Evolutionary conservation across 2,888 invertebrate genomes (phyloP).

Genomic region (Spodoptera picta): DNA sequence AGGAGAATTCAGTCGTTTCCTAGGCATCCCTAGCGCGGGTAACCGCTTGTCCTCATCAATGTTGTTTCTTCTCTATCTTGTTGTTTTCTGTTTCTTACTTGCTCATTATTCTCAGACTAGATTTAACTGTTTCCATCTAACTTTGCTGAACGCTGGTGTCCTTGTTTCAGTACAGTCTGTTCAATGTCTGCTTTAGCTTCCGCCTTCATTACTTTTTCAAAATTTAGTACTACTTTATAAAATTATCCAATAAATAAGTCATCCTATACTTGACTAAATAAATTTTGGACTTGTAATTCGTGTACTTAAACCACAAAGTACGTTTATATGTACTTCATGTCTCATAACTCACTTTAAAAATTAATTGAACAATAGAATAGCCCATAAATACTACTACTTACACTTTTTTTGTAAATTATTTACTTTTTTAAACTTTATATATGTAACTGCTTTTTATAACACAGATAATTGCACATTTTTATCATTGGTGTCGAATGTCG

Average conservation of each 20-base stretch:
- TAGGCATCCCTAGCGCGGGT: constrained; percentile 90
- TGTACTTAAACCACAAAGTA: too few species aligned
- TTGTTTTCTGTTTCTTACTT: constrained; percentile 58
- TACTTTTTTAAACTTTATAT: constrained; percentile 18
- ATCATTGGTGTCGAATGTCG: constrained; percentile 37
- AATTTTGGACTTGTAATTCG: too few species aligned
- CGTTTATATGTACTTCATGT: constrained; percentile 14
- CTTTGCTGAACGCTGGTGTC: constrained; percentile 40
- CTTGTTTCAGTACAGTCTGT: constrained; percentile 37
- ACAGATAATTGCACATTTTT: constrained; percentile 34
- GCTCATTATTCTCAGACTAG: constrained; percentile 49
- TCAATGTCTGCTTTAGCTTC: constrained; percentile 40
- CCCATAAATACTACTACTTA: constrained; percentile 2
- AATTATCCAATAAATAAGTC: too few species aligned
- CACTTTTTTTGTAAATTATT: constrained; percentile 13
- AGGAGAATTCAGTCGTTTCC: constrained; percentile 90
- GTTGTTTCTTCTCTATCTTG: constrained; percentile 67
- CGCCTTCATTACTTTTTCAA: constrained; percentile 15
- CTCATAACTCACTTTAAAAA: constrained; percentile 20
- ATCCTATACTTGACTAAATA: too few species aligned
- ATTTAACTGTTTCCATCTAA: constrained; percentile 43
- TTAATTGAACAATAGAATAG: constrained; percentile 24
- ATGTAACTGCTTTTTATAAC: constrained; percentile 34
- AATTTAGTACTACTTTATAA: constrained; percentile 10
- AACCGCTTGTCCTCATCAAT: constrained; percentile 82